Conservation (phyloP, 2,888 invertebrate species). For the Phorcus lineatus region DNA sequence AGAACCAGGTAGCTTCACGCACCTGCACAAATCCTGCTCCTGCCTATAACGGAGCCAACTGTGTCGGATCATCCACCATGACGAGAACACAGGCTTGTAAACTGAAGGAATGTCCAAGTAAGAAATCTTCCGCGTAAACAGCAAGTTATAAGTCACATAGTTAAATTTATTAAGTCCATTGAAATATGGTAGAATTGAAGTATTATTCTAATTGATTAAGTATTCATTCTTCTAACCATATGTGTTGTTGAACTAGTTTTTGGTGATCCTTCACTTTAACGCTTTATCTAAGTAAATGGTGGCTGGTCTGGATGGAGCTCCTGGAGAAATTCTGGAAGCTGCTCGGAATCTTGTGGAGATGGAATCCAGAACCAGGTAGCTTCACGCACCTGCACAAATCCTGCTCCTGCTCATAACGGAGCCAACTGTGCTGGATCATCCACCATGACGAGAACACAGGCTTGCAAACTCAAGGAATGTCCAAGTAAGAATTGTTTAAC, state of each 20-base stretch:
- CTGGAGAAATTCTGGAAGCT: neutral
- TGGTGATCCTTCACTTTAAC: neutral
- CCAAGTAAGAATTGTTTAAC: conserved; percentile 35
- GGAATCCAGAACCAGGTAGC: conserved; percentile 10
- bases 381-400: conserved; percentile 26
- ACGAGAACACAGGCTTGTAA: neutral
- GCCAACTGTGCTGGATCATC: conserved; percentile 10
- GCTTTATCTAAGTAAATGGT: conserved; percentile 27
- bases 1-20: neutral
- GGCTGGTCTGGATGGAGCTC: conserved; percentile 24
- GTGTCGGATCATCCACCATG: neutral
- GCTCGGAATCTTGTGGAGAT: conserved; percentile 30
- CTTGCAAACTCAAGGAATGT: conserved; percentile 29
- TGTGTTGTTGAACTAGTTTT: neutral
- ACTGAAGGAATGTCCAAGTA: neutral
- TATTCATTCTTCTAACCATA: no score
- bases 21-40: conserved; percentile 4
- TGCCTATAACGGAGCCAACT: neutral
- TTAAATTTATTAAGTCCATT: no score
- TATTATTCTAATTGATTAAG: no score
- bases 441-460: neutral
- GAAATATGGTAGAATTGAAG: no score
- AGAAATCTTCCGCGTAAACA: neutral
- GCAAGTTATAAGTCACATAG: no score
- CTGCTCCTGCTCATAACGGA: conserved; percentile 30